A percentile compares a stretch with the other conserved stretches of the same genome.
phyloP scores from a whole-genome alignment of 2,888 invertebrate genomes.

The Pogonocherus hispidulus region DNA sequence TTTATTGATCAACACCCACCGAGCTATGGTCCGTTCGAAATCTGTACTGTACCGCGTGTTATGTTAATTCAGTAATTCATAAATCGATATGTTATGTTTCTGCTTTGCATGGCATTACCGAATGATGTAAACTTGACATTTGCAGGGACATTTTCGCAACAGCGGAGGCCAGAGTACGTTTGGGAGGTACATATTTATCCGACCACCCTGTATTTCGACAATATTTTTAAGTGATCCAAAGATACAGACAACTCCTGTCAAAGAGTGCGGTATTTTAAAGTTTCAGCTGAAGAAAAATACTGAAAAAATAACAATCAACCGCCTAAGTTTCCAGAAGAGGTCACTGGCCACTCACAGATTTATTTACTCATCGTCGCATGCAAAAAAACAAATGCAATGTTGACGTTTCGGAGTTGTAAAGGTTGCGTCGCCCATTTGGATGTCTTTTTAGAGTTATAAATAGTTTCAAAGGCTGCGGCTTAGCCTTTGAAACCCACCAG shows the following conservation, averaged over 20 bases:
- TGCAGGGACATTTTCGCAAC: not conserved
- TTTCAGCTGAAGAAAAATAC: no score
- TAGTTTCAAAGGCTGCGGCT: not conserved
- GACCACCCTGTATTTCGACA: no score
- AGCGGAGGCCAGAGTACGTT: not conserved
- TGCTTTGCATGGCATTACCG: not conserved
- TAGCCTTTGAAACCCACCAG: not conserved
- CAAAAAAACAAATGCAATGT: not conserved
- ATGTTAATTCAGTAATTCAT: no score
- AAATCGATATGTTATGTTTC: slow-evolving; percentile 10
- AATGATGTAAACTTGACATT: not conserved
- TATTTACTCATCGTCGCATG: not conserved
- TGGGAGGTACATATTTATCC: not conserved
- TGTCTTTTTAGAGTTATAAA: not conserved
- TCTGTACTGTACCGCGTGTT: no score
- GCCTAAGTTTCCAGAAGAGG: no score
- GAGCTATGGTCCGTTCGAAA: no score
- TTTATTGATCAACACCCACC: no score
- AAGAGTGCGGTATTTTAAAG: no score
- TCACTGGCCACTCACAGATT: not conserved
- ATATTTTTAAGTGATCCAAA: no score
- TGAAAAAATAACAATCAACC: no score
- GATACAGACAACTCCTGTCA: no score
- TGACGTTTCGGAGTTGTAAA: not conserved
- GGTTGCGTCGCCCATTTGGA: not conserved